Evolutionary conservation across 2,888 invertebrate genomes (phyloP).

Genomic region (Phorcus lineatus): DNA sequence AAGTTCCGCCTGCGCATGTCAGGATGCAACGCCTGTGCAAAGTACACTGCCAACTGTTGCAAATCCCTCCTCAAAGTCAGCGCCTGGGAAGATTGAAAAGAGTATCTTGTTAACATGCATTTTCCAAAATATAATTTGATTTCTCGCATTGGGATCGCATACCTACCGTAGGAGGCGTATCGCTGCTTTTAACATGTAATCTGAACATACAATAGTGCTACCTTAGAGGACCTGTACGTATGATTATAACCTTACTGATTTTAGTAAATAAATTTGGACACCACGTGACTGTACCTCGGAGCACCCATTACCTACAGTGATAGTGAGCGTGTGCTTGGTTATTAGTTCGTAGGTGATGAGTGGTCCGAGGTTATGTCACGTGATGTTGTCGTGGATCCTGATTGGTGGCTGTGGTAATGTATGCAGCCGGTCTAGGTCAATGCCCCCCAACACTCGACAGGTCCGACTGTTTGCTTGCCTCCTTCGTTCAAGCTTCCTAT

Average conservation of each 20-base stretch:
- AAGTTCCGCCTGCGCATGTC: constrained; percentile 20
- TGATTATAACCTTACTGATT: neutral
- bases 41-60: constrained; percentile 16
- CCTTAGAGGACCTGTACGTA: neutral
- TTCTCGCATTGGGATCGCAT: no score
- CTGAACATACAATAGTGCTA: neutral
- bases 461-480: constrained; percentile 54
- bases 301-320: constrained; percentile 32
- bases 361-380: constrained; percentile 40
- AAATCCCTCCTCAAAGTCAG: constrained; percentile 1
- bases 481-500: constrained; percentile 58
- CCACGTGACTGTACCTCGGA: constrained; percentile 37
- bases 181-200: neutral
- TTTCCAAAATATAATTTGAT: neutral
- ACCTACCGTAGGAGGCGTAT: no score
- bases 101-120: neutral
- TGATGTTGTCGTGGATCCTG: constrained; percentile 24
- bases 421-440: constrained; percentile 11
- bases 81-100: constrained; percentile 15
- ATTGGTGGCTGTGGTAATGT: constrained; percentile 7
- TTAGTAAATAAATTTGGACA: neutral
- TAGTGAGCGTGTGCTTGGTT: constrained; percentile 7
- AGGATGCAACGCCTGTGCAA: constrained; percentile 17
- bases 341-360: constrained; percentile 34
- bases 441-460: constrained; percentile 51